A percentile compares a stretch with the other conserved stretches of the same genome.
phyloP scores from a whole-genome alignment of 2,113 vertebrate species.

The Arizona elegans region DNA sequence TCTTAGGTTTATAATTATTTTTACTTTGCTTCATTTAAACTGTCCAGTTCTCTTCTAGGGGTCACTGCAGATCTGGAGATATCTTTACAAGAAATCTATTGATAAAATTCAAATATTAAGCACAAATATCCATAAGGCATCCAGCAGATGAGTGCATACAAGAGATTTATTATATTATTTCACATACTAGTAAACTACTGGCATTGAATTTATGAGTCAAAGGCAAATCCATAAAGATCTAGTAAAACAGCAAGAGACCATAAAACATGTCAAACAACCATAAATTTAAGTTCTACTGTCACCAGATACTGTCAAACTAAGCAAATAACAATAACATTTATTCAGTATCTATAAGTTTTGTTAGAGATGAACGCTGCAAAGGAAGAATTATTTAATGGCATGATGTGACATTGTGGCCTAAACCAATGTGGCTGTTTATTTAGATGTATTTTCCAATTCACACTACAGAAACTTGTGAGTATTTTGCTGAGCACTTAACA shows the following conservation, averaged over 20 bases:
- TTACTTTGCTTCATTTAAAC: not conserved
- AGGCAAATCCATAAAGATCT: not conserved
- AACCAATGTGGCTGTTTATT: not conserved
- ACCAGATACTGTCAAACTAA: not conserved
- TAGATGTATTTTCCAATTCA: not conserved
- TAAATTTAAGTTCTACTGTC: not conserved
- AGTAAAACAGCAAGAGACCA: not conserved
- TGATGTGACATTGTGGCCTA: not conserved
- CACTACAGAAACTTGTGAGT: not conserved
- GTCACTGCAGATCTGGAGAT: not conserved
- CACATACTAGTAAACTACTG: rapidly evolving
- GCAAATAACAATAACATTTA: not conserved
- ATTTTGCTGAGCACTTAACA: not conserved
- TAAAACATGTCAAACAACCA: not conserved
- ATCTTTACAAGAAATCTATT: not conserved
- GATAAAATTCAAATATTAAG: not conserved
- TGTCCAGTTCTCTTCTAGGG: not conserved
- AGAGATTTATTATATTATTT: not conserved
- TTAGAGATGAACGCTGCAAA: not conserved
- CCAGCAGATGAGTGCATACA: not conserved
- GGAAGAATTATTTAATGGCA: not conserved
- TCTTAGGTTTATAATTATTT: not conserved
- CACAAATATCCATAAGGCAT: not conserved
- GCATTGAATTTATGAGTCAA: slow-evolving; percentile 7
- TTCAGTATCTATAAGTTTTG: not conserved